Base-by-base conservation (phyloP, 2,113 vertebrate species). In the Rutilus rutilus region DNA sequence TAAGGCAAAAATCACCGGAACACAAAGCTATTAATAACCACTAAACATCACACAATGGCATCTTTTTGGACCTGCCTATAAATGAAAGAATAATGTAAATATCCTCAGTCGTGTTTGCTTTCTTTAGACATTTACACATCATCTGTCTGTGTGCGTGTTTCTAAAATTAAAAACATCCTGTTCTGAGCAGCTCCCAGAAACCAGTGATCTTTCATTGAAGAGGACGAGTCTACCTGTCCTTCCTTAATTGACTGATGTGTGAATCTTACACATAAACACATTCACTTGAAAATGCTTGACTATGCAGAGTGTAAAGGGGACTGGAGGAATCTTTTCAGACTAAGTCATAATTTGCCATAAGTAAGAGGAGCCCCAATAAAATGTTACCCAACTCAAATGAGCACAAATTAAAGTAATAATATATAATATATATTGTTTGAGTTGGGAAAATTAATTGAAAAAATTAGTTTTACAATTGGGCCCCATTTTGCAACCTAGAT, bases 11-110 rank as follows among this genome's bases (percentile, higher is more conserved):
- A 65, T 27, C 57, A 57, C 74, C 47, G 25, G 33, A 76, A 64
- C 36, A 47, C n/a, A 6, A 17, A 50, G 39, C 47, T 75, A 73
- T 81, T 60, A 86, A 39, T 42, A 50, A 65, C 39, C 36, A 81
- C 36, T 10, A n/a, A 82, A 23, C 39, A 74, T 74, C 71, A 74
- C 42, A 69, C 64, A 59, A 30, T 82, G 27, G 42, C 25, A 62
- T 80, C 76, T 87, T 87, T 86, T 86, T 82, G 52, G 78, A 87
- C 71, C 65, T 39, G 74, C 65, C 76, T 69, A 75, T 54, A 71
- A 78, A 67, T 76, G 90, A 92, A 82, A 77, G 76, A 25, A 27
- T 83, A 86, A 59, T 42, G 60, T 39, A 86, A 3, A 2, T 50
- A 69, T 45, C 39, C 64, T 39, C 17, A 85, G 23, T 2, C 8